Conservation (phyloP, 1,140 invertebrate species). For the Tachypleus tridentatus region DNA sequence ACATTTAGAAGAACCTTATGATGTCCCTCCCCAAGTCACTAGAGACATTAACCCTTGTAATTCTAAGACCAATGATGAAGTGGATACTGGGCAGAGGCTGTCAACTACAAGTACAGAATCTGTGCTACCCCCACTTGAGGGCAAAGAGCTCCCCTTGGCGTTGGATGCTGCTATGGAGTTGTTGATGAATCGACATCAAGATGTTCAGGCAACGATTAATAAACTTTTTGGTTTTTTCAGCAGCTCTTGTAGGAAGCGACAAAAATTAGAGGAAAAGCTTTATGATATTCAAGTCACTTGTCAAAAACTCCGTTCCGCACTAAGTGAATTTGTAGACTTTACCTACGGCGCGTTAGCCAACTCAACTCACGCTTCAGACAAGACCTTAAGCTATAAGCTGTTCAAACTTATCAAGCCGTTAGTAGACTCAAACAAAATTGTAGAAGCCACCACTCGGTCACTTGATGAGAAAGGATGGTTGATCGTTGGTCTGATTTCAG, state of each 20-base stretch:
- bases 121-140: not conserved
- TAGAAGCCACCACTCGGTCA: conserved; percentile 57
- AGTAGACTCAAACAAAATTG: conserved; percentile 61
- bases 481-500: conserved; percentile 33
- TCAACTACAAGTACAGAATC: not conserved
- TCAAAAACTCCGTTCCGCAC: conserved; percentile 53
- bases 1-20: conserved; percentile 30
- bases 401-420: conserved; percentile 55
- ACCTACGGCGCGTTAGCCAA: conserved; percentile 76
- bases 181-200: conserved; percentile 60
- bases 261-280: conserved; percentile 50
- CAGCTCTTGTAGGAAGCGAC: conserved; percentile 56
- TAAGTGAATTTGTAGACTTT: conserved; percentile 76
- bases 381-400: conserved; percentile 40
- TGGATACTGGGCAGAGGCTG: not conserved
- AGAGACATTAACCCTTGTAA: conserved; percentile 28
- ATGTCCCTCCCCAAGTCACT: conserved; percentile 38
- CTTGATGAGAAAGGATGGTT: conserved; percentile 69
- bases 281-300: conserved; percentile 69
- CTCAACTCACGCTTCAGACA: conserved; percentile 65
- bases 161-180: conserved; percentile 72
- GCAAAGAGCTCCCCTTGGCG: conserved; percentile 58
- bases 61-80: not conserved
- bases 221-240: conserved; percentile 59
- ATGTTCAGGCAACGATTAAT: conserved; percentile 35